Percentiles rank a stretch among this genome's conserved stretches.
Conservation (phyloP, 2,888 invertebrate species). For the Lysandra bellargus region DNA sequence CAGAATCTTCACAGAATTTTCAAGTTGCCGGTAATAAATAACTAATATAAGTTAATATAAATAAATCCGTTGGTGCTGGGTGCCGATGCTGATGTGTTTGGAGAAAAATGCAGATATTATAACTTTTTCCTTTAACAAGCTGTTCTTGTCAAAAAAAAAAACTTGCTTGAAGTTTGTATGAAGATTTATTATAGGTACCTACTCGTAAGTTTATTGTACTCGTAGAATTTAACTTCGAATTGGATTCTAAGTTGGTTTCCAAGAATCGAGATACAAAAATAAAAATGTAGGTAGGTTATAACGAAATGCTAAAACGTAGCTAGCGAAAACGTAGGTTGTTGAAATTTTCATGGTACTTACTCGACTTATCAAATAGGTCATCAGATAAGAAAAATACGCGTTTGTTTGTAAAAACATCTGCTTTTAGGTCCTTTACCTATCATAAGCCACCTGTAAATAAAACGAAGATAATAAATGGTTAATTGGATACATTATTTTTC, state of each 20-base stretch:
- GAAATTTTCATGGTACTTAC: not conserved
- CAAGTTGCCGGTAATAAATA: not conserved
- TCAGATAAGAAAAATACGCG: not conserved
- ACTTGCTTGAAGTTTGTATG: too few relatives aligned
- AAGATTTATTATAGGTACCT: too few relatives aligned
- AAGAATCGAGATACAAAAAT: not conserved
- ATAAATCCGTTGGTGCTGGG: not conserved
- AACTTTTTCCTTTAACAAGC: too few relatives aligned
- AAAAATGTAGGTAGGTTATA: not conserved
- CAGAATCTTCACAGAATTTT: too few relatives aligned
- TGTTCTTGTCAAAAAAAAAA: too few relatives aligned
- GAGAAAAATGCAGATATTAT: too few relatives aligned
- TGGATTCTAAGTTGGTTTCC: not conserved
- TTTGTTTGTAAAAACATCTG: constrained; percentile 5
- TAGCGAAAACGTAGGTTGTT: not conserved
- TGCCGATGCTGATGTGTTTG: not conserved
- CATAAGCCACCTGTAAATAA: not conserved
- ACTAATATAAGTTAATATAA: not conserved
- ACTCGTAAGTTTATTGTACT: too few relatives aligned
- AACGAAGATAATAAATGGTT: not conserved
- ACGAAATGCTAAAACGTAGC: not conserved
- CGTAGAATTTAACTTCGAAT: not conserved
- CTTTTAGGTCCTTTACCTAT: not conserved
- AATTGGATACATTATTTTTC: not conserved
- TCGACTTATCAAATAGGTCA: constrained; percentile 6